Base-by-base conservation (phyloP, 2,113 vertebrate species). In the Amia ocellicauda region DNA sequence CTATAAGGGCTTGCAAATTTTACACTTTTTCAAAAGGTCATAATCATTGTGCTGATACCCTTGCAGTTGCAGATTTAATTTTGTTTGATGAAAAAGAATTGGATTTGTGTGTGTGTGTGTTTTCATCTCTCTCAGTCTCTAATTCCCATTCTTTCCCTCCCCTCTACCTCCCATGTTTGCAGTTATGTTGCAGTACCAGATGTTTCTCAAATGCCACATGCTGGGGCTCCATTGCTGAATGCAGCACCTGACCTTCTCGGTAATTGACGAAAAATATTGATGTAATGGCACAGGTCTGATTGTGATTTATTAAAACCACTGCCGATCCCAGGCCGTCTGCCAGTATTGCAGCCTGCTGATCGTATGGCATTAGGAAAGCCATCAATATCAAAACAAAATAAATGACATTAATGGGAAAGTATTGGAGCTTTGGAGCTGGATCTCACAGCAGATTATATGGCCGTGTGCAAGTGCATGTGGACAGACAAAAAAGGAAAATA, bases 201-300 rank as follows among this genome's bases (percentile, higher is more conserved):
- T 97, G 96, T 95, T 97, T 91, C 91, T 89, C 83, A 85, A 79
- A 85, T 90, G 89, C 91, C 89, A 85, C 92, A 91, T 90, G 88
- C 90, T 86, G 86, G 54, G 78, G 82, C 85, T 89, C 87, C 83
- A 82, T 88, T 85, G 86, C 88, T 77, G 85, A 90, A 91, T 80
- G 88, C 88, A 91, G 92, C 94, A 94, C 92, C 92, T 95, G 94
- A 97, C 94, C 95, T 98, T 96, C 93, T 90, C 88, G 86, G 94
- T 98, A 98, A 98, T 98, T 98, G 96, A 98, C 94, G 92, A 91
- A 94, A 96, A 95, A 93, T 96, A 98, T 98, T 94, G 96, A 98
- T 94, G 94, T 93, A 94, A 93, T 93, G 93, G 93, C 93, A 94
- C 87, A 85, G 89, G 92, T 91, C 93, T 98, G 96, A 98, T 98